These are phyloP conservation scores for Daphoenositta chrysoptera DNA, from an alignment of 2,113 vertebrate genomes.

Conservation along the genomic window DNA sequence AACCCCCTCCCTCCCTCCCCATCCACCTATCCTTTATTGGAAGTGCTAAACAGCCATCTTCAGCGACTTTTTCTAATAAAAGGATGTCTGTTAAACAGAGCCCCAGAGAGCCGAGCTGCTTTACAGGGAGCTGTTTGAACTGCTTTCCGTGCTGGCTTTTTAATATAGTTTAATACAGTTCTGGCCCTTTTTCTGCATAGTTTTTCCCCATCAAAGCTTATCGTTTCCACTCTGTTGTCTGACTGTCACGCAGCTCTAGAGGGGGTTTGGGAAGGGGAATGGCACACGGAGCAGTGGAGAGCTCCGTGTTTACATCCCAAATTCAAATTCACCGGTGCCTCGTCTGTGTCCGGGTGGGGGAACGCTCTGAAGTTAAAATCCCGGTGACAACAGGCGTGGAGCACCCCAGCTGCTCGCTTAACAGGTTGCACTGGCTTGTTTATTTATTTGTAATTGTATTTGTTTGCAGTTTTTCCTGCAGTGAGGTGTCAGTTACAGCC, in stretches of 20 bases:
- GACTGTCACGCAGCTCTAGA: neutral
- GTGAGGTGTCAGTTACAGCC: neutral
- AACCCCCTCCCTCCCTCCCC: neutral
- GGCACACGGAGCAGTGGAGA: neutral
- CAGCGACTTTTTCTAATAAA: conserved; percentile 38
- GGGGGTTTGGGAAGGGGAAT: neutral
- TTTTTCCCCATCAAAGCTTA: neutral
- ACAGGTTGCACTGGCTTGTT: neutral
- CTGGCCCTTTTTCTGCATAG: neutral
- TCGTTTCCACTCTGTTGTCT: neutral
- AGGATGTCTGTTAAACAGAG: conserved; percentile 30
- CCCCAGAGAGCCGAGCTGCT: conserved; percentile 26
- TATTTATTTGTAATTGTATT: neutral
- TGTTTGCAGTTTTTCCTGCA: neutral
- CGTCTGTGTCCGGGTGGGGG: neutral
- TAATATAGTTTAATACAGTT: conserved; percentile 36
- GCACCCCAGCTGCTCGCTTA: neutral
- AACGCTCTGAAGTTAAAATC: neutral
- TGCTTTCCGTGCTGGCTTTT: neutral
- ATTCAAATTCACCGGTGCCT: neutral
- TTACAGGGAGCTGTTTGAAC: conserved; percentile 38
- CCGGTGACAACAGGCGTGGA: neutral
- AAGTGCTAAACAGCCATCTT: conserved; percentile 27
- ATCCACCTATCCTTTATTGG: conserved; percentile 15
- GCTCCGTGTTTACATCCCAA: neutral